These are phyloP conservation scores for Amphipoea oculea DNA, from an alignment of 2,888 invertebrate genomes.

Conservation along the genomic window DNA sequence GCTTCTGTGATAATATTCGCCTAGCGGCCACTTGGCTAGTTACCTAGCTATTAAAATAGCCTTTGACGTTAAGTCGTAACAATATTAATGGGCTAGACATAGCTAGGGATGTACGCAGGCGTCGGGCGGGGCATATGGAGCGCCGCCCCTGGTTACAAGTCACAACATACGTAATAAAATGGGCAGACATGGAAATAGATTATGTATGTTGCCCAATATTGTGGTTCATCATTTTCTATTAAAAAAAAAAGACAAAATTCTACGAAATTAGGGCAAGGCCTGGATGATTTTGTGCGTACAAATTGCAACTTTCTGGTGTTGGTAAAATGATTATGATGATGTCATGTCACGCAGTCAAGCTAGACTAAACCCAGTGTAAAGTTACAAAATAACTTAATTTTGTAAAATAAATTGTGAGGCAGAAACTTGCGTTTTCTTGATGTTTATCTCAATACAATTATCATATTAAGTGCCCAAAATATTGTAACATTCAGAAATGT, in stretches of 20 bases:
- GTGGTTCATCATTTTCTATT: neutral
- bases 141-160: conserved; percentile 51
- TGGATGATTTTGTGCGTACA: conserved; percentile 11
- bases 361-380: neutral
- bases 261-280: too few relatives aligned
- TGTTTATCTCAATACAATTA: neutral
- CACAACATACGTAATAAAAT: neutral
- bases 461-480: neutral
- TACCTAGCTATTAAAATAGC: conserved; percentile 18
- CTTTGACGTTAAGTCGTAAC: conserved; percentile 29
- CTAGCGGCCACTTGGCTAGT: conserved; percentile 6
- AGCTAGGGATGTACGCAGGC: conserved; percentile 52
- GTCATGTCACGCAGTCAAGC: neutral
- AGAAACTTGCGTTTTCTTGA: neutral
- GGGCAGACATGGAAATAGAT: neutral
- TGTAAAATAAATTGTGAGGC: neutral
- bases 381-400: neutral
- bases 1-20: neutral
- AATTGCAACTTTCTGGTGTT: conserved; percentile 20
- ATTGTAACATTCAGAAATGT: conserved; percentile 3
- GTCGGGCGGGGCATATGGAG: conserved; percentile 61
- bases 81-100: conserved; percentile 29
- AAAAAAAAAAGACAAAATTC: neutral
- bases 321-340: neutral
- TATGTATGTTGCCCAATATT: neutral